These are phyloP conservation scores for Crenichthys baileyi DNA, from an alignment of 2,797 vertebrate species.

Conservation along the genomic window DNA sequence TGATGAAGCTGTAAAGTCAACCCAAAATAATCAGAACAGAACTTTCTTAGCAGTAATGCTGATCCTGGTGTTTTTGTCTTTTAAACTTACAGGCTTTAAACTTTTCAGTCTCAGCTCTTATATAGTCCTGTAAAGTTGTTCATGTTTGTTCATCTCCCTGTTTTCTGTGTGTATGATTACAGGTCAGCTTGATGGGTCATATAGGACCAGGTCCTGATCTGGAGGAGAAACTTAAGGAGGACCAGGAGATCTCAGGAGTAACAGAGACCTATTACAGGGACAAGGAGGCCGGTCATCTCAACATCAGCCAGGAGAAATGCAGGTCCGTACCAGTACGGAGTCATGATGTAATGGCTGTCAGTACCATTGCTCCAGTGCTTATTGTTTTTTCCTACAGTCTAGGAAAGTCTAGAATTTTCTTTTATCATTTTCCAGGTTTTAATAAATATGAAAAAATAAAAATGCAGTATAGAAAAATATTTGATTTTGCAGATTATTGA, in stretches of 20 bases:
- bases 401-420: not conserved
- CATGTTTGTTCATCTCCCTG: not conserved
- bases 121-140: not conserved
- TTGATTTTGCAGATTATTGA: not conserved
- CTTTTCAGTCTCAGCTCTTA: not conserved
- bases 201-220: constrained; percentile 59
- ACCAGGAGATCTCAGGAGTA: constrained; percentile 59
- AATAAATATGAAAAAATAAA: not conserved
- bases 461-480: too few species aligned
- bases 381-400: not conserved
- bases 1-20: not conserved
- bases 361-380: not conserved
- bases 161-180: constrained; percentile 10
- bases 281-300: constrained; percentile 57
- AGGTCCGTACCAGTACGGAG: constrained; percentile 38
- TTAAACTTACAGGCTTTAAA: not conserved
- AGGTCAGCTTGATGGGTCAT: constrained; percentile 58
- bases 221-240: constrained; percentile 60
- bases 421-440: not conserved
- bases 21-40: not conserved
- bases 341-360: not conserved
- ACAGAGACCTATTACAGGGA: constrained; percentile 67
- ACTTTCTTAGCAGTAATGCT: not conserved
- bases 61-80: not conserved
- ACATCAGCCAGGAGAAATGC: constrained; percentile 64